Percentiles rank a stretch among this genome's conserved stretches.
These are phyloP conservation scores for Gymnogyps californianus DNA, from an alignment of 2,113 vertebrate genomes.

Conservation along the genomic window DNA sequence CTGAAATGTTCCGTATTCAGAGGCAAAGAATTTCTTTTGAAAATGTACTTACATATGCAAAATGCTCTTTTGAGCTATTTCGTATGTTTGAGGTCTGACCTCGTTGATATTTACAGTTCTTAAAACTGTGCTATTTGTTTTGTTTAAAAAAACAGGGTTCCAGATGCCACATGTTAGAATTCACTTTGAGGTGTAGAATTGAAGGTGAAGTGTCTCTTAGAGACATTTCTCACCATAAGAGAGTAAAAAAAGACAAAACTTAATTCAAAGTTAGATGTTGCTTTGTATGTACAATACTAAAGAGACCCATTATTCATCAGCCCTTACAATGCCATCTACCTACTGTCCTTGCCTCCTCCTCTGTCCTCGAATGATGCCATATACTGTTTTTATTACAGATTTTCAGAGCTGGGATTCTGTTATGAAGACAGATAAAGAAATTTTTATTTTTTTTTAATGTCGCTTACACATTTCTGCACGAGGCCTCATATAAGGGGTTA, in stretches of 20 bases:
- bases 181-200: neutral
- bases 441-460: neutral
- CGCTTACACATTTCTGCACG: neutral
- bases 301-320: neutral
- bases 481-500: neutral
- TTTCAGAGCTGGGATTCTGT: neutral
- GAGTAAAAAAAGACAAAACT: neutral
- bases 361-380: neutral
- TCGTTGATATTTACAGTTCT: neutral
- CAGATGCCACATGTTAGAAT: neutral
- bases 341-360: neutral
- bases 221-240: neutral
- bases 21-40: neutral
- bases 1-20: neutral
- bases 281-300: neutral
- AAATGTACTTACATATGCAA: neutral
- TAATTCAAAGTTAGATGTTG: neutral
- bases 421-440: neutral
- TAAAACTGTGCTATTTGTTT: neutral
- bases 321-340: neutral
- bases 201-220: neutral
- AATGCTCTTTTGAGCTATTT: neutral
- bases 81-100: neutral
- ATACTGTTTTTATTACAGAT: neutral
- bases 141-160: neutral